Evolutionary conservation across 2,113 vertebrate species (phyloP).

Genomic region (Tauraco erythrolophus): DNA sequence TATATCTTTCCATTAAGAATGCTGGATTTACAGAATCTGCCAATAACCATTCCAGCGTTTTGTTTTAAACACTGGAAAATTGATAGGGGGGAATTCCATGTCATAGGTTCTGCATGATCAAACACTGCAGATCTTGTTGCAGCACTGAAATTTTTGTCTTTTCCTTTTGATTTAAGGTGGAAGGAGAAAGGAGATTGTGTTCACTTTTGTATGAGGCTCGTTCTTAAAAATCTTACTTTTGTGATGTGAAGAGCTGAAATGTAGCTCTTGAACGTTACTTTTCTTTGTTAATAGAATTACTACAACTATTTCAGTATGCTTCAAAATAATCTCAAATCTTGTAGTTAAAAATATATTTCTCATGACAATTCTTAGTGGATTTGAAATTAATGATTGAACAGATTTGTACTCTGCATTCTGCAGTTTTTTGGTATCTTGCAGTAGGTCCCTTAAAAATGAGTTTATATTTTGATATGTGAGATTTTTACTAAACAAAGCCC

Average conservation of each 20-base stretch:
- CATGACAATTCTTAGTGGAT: neutral
- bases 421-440: neutral
- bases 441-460: neutral
- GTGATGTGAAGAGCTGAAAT: neutral
- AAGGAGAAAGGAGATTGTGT: neutral
- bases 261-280: neutral
- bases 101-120: neutral
- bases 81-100: neutral
- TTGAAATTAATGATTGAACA: neutral
- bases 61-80: constrained; percentile 28
- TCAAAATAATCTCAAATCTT: neutral
- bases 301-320: neutral
- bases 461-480: neutral
- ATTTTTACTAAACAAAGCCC: neutral
- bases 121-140: neutral
- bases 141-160: neutral
- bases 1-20: constrained; percentile 30
- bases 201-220: neutral
- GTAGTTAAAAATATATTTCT: neutral
- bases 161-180: neutral
- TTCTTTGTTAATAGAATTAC: neutral
- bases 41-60: neutral
- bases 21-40: neutral
- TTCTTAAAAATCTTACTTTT: neutral
- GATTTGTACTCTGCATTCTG: neutral